Conservation (phyloP, 2,113 vertebrate genomes). For the Puntigrus tetrazona region DNA sequence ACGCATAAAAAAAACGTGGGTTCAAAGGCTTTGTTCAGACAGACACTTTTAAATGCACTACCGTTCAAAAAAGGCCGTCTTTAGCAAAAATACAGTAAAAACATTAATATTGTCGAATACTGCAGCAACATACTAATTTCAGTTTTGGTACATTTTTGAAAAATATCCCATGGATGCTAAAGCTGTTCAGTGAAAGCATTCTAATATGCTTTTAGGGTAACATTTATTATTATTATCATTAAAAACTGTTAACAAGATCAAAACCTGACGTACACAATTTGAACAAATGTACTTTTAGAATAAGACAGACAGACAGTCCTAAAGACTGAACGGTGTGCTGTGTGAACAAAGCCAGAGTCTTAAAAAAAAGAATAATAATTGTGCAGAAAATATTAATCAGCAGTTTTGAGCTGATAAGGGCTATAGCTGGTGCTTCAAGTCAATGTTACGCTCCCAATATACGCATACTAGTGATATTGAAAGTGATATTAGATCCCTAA, state of each 20-base stretch:
- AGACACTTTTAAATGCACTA: neutral
- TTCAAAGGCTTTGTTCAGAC: slow-evolving; percentile 14
- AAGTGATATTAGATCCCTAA: neutral
- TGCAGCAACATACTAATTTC: neutral
- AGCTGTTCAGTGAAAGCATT: neutral
- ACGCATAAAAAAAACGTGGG: no score
- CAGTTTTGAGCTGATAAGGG: neutral
- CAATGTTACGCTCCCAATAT: neutral
- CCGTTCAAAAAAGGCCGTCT: neutral
- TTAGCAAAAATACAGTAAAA: neutral
- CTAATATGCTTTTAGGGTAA: neutral
- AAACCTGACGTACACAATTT: neutral
- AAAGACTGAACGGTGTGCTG: neutral
- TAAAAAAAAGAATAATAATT: neutral
- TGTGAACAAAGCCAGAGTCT: neutral
- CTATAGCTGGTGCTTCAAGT: neutral
- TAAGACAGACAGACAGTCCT: neutral
- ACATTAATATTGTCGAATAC: neutral
- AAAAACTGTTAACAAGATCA: no score
- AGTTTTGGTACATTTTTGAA: no score
- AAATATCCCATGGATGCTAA: no score
- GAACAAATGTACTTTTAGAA: neutral
- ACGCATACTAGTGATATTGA: neutral
- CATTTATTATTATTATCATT: no score
- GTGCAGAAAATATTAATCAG: neutral